Evolutionary conservation across 2,113 vertebrate genomes (phyloP).

Genomic region (Salvelinus namaycush): DNA sequence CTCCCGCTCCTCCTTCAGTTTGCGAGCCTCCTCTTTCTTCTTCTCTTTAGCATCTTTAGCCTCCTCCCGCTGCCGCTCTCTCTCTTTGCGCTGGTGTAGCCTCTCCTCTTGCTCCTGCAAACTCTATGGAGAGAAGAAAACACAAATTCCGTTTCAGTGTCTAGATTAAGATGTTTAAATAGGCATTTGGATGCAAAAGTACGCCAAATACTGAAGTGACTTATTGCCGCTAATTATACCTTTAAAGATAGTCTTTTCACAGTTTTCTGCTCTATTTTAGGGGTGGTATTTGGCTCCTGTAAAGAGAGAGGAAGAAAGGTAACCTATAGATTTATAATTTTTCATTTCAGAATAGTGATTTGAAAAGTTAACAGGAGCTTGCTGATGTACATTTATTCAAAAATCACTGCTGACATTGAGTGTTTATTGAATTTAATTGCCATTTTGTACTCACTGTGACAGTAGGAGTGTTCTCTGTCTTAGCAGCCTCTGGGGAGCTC

Average conservation of each 20-base stretch:
- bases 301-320: not conserved
- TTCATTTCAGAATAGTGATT: not conserved
- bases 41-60: slow-evolving; percentile 72
- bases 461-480: slow-evolving; percentile 47
- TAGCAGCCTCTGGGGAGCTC: slow-evolving; percentile 82
- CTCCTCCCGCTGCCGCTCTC: slow-evolving; percentile 68
- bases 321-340: not conserved
- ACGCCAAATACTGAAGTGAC: not conserved
- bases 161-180: not conserved
- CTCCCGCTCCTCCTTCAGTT: slow-evolving; percentile 80
- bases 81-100: slow-evolving; percentile 71
- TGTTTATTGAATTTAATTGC: not conserved
- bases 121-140: slow-evolving; percentile 41
- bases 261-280: slow-evolving; percentile 57
- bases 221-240: slow-evolving; percentile 43
- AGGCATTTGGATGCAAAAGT: not conserved
- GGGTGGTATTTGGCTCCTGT: slow-evolving; percentile 61
- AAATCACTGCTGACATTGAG: not conserved
- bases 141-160: not conserved
- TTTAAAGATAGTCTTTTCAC: slow-evolving; percentile 70
- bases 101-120: slow-evolving; percentile 77
- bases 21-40: slow-evolving; percentile 72
- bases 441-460: slow-evolving; percentile 58
- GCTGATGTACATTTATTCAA: not conserved
- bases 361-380: not conserved